phyloP scores from a whole-genome alignment of 2,888 invertebrate species.

The Cephus sareptanus region DNA sequence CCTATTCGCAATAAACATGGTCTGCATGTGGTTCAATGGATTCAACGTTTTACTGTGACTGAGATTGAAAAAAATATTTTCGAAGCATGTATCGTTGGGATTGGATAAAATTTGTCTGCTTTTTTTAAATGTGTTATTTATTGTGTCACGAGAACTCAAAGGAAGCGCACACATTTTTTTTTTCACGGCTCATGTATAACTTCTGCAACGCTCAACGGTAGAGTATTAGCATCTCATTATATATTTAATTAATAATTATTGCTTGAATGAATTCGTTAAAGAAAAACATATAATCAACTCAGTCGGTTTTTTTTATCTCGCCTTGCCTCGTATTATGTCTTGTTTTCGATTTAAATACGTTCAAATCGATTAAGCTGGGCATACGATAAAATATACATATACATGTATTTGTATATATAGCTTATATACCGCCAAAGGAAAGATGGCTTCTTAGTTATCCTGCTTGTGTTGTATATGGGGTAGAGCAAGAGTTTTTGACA shows the following conservation, averaged over 20 bases:
- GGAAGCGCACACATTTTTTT: neutral
- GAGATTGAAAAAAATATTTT: neutral
- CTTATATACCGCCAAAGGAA: neutral
- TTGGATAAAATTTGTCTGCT: neutral
- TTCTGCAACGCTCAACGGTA: neutral
- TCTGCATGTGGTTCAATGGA: neutral
- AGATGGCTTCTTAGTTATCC: neutral
- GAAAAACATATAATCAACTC: too few species aligned
- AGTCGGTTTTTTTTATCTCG: too few species aligned
- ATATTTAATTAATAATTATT: too few species aligned
- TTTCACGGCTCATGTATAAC: neutral
- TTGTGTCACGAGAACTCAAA: neutral
- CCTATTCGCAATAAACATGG: neutral
- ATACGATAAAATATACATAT: too few species aligned
- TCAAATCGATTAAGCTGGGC: too few species aligned
- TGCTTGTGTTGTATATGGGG: slow-evolving; percentile 14
- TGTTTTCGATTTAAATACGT: too few species aligned
- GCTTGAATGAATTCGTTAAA: too few species aligned
- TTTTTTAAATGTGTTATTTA: neutral
- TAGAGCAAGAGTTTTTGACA: slow-evolving; percentile 54
- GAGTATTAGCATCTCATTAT: too few species aligned
- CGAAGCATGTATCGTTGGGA: neutral
- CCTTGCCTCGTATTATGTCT: too few species aligned
- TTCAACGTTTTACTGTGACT: neutral
- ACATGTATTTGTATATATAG: neutral